A percentile compares a stretch with the other conserved stretches of the same genome.
Evolutionary conservation across 2,888 invertebrate genomes (phyloP).

Genomic region (Lingula anatina): DNA sequence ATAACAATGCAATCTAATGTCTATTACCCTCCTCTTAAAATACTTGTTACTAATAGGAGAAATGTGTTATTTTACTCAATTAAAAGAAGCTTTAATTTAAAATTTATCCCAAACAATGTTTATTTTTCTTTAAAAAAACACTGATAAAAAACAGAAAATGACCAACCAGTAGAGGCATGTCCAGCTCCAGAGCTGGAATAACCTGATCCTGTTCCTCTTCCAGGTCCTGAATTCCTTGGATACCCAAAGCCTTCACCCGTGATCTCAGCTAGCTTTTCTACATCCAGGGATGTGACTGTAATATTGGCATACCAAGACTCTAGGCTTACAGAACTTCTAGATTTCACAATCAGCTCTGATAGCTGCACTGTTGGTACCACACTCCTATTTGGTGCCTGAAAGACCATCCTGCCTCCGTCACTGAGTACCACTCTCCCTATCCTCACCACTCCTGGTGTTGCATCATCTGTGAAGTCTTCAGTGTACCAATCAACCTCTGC

Average conservation of each 20-base stretch:
- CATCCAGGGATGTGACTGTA: constrained; percentile 12
- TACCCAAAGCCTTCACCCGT: constrained; percentile 21
- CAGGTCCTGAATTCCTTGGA: constrained; percentile 14
- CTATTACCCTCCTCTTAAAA: too few species aligned
- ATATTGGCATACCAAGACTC: constrained; percentile 12
- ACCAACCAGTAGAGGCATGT: constrained; percentile 22
- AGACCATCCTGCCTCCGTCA: constrained; percentile 20
- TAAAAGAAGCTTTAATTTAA: too few species aligned
- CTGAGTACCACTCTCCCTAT: constrained; percentile 17
- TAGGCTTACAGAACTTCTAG: constrained; percentile 17
- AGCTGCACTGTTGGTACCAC: too few species aligned
- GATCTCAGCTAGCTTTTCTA: constrained; percentile 20
- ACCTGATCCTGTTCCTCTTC: constrained; percentile 12
- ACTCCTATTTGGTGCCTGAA: too few species aligned
- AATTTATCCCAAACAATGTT: too few species aligned
- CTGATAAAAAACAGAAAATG: too few species aligned
- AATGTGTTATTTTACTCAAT: too few species aligned
- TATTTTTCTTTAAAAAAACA: too few species aligned
- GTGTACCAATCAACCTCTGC: constrained; percentile 11
- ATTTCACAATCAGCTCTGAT: constrained; percentile 16
- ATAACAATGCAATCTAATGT: too few species aligned
- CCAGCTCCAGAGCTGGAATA: constrained; percentile 21
- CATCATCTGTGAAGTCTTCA: not conserved
- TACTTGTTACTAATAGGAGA: too few species aligned
- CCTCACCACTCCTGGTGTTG: constrained; percentile 14